Evolutionary conservation across 2,888 invertebrate genomes (phyloP).

Genomic region (Brachylomia viminalis): DNA sequence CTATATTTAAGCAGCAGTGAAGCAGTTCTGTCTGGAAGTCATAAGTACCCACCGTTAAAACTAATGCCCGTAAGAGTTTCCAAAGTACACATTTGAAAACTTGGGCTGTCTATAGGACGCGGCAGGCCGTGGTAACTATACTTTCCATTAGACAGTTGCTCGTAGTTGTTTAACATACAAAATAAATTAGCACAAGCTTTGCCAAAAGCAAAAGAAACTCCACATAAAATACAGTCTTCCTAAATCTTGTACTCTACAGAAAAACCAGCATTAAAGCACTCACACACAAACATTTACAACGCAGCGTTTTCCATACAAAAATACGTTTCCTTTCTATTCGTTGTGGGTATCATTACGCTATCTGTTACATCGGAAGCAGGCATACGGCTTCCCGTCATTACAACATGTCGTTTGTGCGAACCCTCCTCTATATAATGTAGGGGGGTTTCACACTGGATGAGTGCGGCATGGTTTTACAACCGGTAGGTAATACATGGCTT

Average conservation of each 20-base stretch:
- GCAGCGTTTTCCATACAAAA: slow-evolving; percentile 60
- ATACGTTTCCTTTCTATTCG: slow-evolving; percentile 66
- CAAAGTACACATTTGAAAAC: background rate
- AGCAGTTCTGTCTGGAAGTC: background rate
- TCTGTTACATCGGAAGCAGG: slow-evolving; percentile 68
- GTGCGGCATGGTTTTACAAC: slow-evolving; percentile 9
- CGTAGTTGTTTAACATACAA: background rate
- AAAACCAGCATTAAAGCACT: slow-evolving; percentile 43
- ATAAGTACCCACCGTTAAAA: background rate
- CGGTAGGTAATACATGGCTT: background rate
- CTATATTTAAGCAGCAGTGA: background rate
- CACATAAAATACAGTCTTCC: slow-evolving; percentile 18
- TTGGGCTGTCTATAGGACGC: background rate
- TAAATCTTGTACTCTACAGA: slow-evolving; percentile 33
- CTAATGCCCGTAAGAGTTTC: background rate
- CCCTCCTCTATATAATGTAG: slow-evolving; percentile 58
- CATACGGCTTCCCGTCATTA: slow-evolving; percentile 68
- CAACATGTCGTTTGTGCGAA: slow-evolving; percentile 68
- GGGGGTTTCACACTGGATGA: slow-evolving; percentile 42
- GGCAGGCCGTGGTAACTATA: background rate
- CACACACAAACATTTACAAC: slow-evolving; percentile 54
- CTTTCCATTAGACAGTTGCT: background rate
- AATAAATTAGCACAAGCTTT: background rate
- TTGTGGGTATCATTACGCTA: slow-evolving; percentile 66
- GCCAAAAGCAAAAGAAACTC: slow-evolving; percentile 13